phyloP scores from a whole-genome alignment of 2,797 vertebrate species.

The Anomalospiza imberbis region DNA sequence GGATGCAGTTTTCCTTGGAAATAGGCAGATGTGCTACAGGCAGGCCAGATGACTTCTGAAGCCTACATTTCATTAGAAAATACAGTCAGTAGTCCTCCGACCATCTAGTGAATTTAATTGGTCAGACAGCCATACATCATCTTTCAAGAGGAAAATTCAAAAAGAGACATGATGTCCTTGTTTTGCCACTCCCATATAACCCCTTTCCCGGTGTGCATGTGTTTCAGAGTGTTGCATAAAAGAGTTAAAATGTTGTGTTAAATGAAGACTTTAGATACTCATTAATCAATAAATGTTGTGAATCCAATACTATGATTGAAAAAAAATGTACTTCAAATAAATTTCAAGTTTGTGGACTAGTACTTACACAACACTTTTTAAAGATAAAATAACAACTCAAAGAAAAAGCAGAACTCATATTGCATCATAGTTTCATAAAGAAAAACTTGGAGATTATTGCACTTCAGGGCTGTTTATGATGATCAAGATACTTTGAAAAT shows the following conservation, averaged over 20 bases:
- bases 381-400: background rate
- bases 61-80: background rate
- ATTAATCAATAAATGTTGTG: background rate
- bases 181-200: background rate
- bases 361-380: background rate
- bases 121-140: background rate
- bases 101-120: background rate
- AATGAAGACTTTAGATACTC: background rate
- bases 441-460: background rate
- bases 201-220: background rate
- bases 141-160: background rate
- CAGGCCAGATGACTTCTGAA: background rate
- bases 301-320: background rate
- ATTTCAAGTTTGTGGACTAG: background rate
- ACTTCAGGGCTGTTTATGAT: background rate
- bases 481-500: background rate
- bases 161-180: background rate
- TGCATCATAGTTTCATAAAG: background rate
- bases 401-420: background rate
- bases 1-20: background rate
- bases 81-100: background rate
- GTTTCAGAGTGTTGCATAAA: background rate
- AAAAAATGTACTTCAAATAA: background rate
- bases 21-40: background rate
- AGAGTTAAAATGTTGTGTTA: background rate